Base-by-base conservation (phyloP, 2,888 invertebrate species). In the Clusia tigrina region DNA sequence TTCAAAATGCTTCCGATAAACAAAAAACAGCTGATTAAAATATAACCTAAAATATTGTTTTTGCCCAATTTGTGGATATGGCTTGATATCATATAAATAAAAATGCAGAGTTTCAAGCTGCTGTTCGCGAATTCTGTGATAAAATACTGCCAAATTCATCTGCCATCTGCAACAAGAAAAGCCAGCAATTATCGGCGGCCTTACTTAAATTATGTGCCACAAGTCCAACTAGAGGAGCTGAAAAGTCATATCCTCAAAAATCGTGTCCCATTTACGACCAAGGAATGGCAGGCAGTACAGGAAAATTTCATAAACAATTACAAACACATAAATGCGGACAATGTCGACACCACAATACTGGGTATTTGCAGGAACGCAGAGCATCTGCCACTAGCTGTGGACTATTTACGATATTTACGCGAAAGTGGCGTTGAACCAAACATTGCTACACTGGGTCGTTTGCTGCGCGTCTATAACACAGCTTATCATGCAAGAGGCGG, bases 261-360 rank as follows among this genome's bases (percentile, higher is more conserved):
- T 2, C 66, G 68, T 1, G 57, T 42, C 12, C 66, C 67, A 22
- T 60, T 78, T 0, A 71, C 64, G 1, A 26, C 59, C 6, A 51
- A 46, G 1, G 79, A 82, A 22, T 83, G 83, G 81, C 65, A 73
- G n/a, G 60, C 62, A 1, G 65, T 80, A 17, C 70, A 77, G 2
- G 58, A 69, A 15, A 60, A 67, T 6, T 67, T 83, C 2, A 70
- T 78, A 1, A 65, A 71, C 1, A 73, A 64, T 25, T 69, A 70
- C 48, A 81, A 70, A 46, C 70, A 81, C 57, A 74, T 82, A 1
- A 78, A 69, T 15, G 38, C 23, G 3, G 67, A 84, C 46, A 90
- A 88, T 76, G 82, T 90, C 32, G 90, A 91, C 81, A 86, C 87
- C 37, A 76, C 87, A 1, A 84, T 91, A 42, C 74, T 91, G 42